Evolutionary conservation across 2,797 vertebrate genomes (phyloP).

Genomic region (Parauchenoglanis ngamensis): DNA sequence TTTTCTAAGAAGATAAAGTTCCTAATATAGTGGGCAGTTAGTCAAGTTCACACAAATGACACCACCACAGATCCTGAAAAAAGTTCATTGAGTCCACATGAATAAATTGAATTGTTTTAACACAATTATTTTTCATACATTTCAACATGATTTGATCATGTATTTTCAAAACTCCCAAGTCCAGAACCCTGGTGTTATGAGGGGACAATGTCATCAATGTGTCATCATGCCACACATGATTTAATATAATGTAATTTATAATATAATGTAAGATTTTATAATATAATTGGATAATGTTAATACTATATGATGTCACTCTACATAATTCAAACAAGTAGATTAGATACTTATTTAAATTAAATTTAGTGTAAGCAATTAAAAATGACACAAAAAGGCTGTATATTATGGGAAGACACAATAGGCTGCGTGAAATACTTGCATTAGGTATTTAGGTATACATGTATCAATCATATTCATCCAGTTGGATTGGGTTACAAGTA

Average conservation of each 20-base stretch:
- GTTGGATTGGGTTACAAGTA: background rate
- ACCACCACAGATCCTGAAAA: background rate
- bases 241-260: no score
- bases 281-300: background rate
- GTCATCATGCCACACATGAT: no score
- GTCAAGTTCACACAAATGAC: background rate
- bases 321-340: background rate
- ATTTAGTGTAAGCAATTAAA: no score
- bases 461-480: background rate
- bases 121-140: background rate
- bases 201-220: no score
- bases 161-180: no score
- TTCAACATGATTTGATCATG: background rate
- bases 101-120: background rate
- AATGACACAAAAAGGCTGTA: no score
- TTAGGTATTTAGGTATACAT: background rate
- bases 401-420: no score
- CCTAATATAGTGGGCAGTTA: background rate
- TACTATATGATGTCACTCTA: background rate
- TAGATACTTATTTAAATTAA: no score
- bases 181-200: no score
- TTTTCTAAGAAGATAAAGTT: background rate
- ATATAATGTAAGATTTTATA: background rate
- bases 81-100: background rate
- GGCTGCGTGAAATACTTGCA: background rate